phyloP scores from a whole-genome alignment of 2,113 vertebrate genomes.

The Ivindomyrus marchei region DNA sequence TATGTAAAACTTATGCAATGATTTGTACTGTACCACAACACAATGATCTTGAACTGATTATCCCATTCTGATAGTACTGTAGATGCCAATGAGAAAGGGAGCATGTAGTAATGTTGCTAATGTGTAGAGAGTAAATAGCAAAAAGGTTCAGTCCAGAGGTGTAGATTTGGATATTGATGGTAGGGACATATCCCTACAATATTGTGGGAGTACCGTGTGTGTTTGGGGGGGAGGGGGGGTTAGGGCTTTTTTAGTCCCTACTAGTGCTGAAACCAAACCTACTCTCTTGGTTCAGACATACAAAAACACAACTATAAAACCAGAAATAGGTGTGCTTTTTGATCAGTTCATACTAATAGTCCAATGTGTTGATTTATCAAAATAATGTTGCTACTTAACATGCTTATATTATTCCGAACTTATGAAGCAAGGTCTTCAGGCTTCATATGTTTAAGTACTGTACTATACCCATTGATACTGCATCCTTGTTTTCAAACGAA shows the following conservation, averaged over 20 bases:
- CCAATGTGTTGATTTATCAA: neutral
- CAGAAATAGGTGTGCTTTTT: neutral
- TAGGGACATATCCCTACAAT: no score
- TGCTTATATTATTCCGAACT: neutral
- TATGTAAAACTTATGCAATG: neutral
- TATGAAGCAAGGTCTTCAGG: neutral
- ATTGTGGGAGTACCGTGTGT: no score
- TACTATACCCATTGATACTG: neutral
- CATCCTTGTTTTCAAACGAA: neutral
- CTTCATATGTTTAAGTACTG: neutral
- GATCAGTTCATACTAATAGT: neutral
- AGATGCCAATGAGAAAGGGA: neutral
- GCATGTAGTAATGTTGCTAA: neutral
- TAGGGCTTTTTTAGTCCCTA: no score
- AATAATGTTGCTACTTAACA: neutral
- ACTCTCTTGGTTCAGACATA: neutral
- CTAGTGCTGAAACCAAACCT: neutral
- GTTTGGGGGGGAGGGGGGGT: no score
- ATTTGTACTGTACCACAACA: neutral
- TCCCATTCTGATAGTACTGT: neutral
- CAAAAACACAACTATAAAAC: neutral
- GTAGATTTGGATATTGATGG: no score
- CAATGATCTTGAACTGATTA: neutral
- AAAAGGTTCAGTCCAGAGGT: neutral
- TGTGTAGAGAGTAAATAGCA: neutral